These are phyloP conservation scores for Drosophila birchii DNA, from an alignment of 2,888 invertebrate species.

Conservation along the genomic window DNA sequence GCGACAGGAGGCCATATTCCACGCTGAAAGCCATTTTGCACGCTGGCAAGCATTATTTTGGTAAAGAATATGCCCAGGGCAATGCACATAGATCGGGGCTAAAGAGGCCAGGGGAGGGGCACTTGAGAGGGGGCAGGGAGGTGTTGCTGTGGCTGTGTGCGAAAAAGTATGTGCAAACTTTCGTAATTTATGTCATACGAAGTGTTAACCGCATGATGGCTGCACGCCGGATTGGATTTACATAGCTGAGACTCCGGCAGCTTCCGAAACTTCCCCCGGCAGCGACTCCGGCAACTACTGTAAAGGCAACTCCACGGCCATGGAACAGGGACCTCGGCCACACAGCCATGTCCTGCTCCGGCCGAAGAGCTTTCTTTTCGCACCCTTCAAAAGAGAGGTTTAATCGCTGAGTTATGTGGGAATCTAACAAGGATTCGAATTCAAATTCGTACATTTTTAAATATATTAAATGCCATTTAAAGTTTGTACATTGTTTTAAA, in stretches of 20 bases:
- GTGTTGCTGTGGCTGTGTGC: conserved; percentile 56
- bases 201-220: conserved; percentile 82
- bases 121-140: not conserved
- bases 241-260: conserved; percentile 72
- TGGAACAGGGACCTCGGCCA: conserved; percentile 17
- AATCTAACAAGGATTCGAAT: not conserved
- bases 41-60: conserved; percentile 64
- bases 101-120: not conserved
- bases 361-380: conserved; percentile 9
- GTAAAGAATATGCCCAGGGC: conserved; percentile 71
- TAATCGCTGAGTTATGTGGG: not conserved
- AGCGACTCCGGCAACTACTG: conserved; percentile 9
- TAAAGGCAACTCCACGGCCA: conserved; percentile 16
- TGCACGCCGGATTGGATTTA: conserved; percentile 80
- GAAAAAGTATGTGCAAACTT: conserved; percentile 81
- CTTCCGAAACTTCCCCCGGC: conserved; percentile 62
- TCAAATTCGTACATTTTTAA: not conserved
- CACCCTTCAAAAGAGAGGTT: not conserved
- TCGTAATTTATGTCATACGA: conserved; percentile 82
- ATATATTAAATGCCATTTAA: not conserved
- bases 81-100: conserved; percentile 52
- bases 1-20: conserved; percentile 23
- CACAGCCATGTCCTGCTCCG: conserved; percentile 27
- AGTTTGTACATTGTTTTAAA: not conserved
- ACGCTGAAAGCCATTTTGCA: conserved; percentile 74